phyloP scores from a whole-genome alignment of 2,113 vertebrate species.

The Acinonyx jubatus region DNA sequence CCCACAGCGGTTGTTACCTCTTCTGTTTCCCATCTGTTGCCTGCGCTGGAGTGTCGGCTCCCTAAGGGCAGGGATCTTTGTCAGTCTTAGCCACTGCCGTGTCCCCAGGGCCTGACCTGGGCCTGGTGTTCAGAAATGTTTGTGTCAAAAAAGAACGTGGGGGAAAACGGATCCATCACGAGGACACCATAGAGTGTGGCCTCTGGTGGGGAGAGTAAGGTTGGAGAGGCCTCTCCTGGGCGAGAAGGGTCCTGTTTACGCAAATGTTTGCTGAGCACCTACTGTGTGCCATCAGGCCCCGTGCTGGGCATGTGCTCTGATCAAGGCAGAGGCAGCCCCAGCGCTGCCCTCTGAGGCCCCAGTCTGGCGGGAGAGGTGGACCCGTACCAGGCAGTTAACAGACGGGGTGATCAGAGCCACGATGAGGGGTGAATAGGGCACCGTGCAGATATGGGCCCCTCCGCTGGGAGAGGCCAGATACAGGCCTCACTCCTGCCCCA shows the following conservation, averaged over 20 bases:
- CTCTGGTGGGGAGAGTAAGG: neutral
- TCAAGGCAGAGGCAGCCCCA: neutral
- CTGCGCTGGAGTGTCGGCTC: neutral
- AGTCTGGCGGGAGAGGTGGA: neutral
- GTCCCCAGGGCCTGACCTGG: neutral
- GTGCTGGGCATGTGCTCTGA: neutral
- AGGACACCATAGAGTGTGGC: fast-evolving
- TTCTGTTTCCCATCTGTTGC: neutral
- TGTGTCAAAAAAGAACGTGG: neutral
- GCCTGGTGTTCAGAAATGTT: neutral
- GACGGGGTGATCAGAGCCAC: neutral
- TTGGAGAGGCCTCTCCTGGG: neutral
- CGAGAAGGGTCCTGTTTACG: neutral
- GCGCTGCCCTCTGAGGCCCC: neutral
- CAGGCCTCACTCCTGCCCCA: neutral
- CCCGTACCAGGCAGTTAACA: fast-evolving
- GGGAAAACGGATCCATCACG: neutral
- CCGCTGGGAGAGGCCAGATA: neutral
- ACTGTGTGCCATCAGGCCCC: neutral
- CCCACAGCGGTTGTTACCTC: neutral
- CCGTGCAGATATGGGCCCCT: neutral
- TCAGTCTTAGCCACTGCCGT: neutral
- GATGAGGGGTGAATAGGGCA: neutral
- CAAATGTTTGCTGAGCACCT: neutral
- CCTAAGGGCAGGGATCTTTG: neutral